Conservation (phyloP, 2,888 invertebrate genomes). For the Dolomedes plantarius region DNA sequence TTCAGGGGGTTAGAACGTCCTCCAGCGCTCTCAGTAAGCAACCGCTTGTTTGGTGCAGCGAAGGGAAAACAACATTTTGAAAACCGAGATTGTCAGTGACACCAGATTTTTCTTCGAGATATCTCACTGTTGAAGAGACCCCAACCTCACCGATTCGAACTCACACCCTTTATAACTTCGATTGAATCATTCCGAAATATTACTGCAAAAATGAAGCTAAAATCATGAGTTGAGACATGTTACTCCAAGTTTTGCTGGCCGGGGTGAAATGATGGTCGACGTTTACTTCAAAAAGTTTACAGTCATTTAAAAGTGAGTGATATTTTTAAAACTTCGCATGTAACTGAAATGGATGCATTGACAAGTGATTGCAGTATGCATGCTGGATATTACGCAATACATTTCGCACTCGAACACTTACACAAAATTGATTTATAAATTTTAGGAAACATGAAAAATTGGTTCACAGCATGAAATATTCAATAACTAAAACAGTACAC, state of each 20-base stretch:
- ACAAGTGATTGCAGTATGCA: too few relatives aligned
- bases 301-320: not conserved
- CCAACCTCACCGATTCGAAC: not conserved
- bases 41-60: not conserved
- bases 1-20: constrained; percentile 4
- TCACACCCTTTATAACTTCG: not conserved
- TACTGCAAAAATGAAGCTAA: not conserved
- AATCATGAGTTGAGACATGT: not conserved
- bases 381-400: too few relatives aligned
- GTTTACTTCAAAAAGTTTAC: not conserved
- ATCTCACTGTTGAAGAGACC: not conserved
- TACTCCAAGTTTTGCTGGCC: not conserved
- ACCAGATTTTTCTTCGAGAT: not conserved
- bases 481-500: too few relatives aligned
- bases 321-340: too few relatives aligned
- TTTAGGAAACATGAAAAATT: too few relatives aligned
- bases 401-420: too few relatives aligned
- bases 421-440: too few relatives aligned
- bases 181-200: not conserved
- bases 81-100: not conserved
- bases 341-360: too few relatives aligned
- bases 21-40: not conserved
- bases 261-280: not conserved
- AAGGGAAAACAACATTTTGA: not conserved
- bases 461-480: too few relatives aligned